phyloP scores from a whole-genome alignment of 2,113 vertebrate genomes.

The Quiscalus mexicanus region DNA sequence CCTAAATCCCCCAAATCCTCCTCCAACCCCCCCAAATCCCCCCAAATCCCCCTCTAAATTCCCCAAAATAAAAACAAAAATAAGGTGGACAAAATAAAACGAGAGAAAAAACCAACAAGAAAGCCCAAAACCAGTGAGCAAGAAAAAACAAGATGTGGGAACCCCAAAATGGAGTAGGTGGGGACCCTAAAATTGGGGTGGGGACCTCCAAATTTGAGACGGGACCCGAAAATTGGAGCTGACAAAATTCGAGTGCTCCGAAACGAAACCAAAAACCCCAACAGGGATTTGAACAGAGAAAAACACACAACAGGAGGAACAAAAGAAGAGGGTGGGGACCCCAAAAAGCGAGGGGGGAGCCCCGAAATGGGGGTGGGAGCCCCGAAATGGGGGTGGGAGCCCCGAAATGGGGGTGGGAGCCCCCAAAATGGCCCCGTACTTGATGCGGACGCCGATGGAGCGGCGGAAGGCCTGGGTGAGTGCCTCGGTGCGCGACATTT shows the following conservation, averaged over 20 bases:
- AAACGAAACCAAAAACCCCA: accelerated
- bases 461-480: not conserved
- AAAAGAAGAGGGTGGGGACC: not conserved
- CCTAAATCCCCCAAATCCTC: no score
- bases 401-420: no score
- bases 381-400: no score
- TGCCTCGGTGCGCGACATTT: not conserved
- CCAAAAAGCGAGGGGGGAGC: accelerated
- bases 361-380: not conserved
- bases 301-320: no score
- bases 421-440: accelerated
- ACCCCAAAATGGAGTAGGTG: accelerated
- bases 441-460: not conserved
- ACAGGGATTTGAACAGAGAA: accelerated
- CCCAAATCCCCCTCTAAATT: no score
- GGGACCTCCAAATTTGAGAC: no score
- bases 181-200: not conserved
- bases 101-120: accelerated
- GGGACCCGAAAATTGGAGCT: not conserved
- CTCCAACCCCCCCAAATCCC: no score
- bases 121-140: accelerated
- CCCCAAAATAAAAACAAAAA: no score
- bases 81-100: accelerated
- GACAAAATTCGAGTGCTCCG: accelerated
- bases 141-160: accelerated